Evolutionary conservation across 2,113 vertebrate species (phyloP).

Genomic region (Syrrhaptes paradoxus): DNA sequence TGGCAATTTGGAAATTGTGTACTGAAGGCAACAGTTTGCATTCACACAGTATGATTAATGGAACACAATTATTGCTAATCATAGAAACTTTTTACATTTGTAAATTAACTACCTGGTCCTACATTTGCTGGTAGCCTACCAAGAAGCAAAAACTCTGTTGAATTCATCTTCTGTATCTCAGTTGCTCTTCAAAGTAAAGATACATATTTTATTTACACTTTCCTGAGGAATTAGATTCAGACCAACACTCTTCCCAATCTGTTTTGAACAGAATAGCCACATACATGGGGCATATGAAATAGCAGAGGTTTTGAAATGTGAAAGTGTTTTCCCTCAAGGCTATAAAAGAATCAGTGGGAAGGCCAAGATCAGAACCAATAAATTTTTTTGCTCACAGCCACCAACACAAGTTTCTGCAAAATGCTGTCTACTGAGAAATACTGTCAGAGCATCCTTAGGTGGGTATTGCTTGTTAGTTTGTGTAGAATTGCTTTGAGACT

Average conservation of each 20-base stretch:
- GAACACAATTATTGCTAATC: not conserved
- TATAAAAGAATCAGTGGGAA: constrained; percentile 4
- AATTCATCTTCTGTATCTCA: not conserved
- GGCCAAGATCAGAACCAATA: constrained; percentile 18
- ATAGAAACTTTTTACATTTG: not conserved
- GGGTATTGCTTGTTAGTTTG: not conserved
- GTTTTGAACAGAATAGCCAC: not conserved
- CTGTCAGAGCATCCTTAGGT: not conserved
- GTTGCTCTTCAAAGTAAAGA: not conserved
- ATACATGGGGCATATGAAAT: not conserved
- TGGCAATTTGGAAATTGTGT: not conserved
- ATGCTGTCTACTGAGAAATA: not conserved
- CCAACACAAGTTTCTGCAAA: not conserved
- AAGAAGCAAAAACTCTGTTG: not conserved
- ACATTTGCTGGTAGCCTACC: not conserved
- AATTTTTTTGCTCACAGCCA: not conserved
- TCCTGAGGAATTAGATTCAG: not conserved
- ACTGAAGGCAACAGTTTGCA: not conserved
- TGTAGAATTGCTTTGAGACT: not conserved
- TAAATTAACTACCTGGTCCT: not conserved
- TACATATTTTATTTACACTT: not conserved
- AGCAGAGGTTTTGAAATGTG: constrained; percentile 16
- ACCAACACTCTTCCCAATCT: not conserved
- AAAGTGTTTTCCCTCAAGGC: not conserved
- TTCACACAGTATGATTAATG: not conserved